phyloP scores from a whole-genome alignment of 1,140 invertebrate genomes.

The Mylabris phalerata region DNA sequence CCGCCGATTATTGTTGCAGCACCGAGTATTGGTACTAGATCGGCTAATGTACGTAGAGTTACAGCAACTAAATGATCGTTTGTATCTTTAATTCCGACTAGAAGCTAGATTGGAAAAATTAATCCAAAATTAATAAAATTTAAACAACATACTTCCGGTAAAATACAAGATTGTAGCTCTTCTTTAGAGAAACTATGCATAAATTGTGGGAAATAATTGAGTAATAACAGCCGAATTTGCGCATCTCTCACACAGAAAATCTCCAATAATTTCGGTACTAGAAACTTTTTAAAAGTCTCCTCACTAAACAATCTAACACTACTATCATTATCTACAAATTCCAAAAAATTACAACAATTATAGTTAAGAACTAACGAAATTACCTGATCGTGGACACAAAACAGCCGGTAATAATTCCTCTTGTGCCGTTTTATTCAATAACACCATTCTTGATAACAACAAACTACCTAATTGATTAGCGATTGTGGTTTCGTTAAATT shows the following conservation, averaged over 20 bases:
- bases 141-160: conserved; percentile 56
- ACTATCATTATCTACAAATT: not conserved
- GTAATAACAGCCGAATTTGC: conserved; percentile 61
- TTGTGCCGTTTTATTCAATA: conserved; percentile 71
- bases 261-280: conserved; percentile 65
- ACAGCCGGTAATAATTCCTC: conserved; percentile 66
- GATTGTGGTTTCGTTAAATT: conserved; percentile 68
- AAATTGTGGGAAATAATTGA: conserved; percentile 65
- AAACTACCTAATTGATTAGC: conserved; percentile 68
- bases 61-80: conserved; percentile 71
- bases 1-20: conserved; percentile 73
- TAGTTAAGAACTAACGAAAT: no score
- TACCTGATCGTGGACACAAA: conserved; percentile 54
- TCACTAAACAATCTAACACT: conserved; percentile 43
- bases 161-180: conserved; percentile 59
- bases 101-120: conserved; percentile 49
- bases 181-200: conserved; percentile 61
- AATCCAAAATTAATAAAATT: conserved; percentile 6
- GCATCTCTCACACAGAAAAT: conserved; percentile 72
- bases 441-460: conserved; percentile 72
- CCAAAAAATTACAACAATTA: no score
- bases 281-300: conserved; percentile 57
- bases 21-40: conserved; percentile 75
- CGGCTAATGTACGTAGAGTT: conserved; percentile 69
- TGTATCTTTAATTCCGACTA: conserved; percentile 75